Base-by-base conservation (phyloP, 2,888 invertebrate species). In the Antheraea yamamai region DNA sequence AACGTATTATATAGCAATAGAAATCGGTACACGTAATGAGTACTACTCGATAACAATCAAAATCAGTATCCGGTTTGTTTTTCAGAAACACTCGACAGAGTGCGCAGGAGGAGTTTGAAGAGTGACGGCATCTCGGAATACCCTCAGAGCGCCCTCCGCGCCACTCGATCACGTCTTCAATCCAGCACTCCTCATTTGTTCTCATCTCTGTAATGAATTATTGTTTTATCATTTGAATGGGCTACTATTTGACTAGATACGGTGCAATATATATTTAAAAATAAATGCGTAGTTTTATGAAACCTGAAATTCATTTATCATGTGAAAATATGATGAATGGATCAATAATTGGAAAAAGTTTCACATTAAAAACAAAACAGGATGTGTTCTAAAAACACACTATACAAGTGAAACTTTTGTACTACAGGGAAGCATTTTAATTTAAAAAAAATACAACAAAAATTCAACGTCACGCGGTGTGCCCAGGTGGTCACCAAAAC, bases 121-220 rank as follows among this genome's bases (percentile, higher is more conserved):
- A 39, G 70, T 39, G 39, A 39, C 39, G 39, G 39, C 35, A 39
- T 35, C 35, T 39, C 39, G 39, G 10, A n/a, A 20, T 70, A 35
- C 70, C 18, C 70, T 70, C 70, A 39, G 39, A 39, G 64, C 64
- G 64, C 64, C 26, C 64, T 70, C 39, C 39, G 6, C 35, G 4
- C 10, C 39, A 70, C 70, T 70, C 70, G 70, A 70, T 70, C 70
- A 70, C 70, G 70, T 70, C 70, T 70, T 70, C 70, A 70, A 39
- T 39, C 70, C 70, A 70, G 20, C 35, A 70, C 70, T 70, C 47
- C 70, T 39, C 70, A n/a, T 39, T 70, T 70, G 39, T 70, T 70
- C 39, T 39, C 7, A 7, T 39, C 39, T 68, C 30, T 35, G 20
- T 68, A 58, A 52, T 71, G 55, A 61, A 20, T 61, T 71, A 72